Conservation (phyloP, 2,888 invertebrate species). For the Eubasilissa splendida region DNA sequence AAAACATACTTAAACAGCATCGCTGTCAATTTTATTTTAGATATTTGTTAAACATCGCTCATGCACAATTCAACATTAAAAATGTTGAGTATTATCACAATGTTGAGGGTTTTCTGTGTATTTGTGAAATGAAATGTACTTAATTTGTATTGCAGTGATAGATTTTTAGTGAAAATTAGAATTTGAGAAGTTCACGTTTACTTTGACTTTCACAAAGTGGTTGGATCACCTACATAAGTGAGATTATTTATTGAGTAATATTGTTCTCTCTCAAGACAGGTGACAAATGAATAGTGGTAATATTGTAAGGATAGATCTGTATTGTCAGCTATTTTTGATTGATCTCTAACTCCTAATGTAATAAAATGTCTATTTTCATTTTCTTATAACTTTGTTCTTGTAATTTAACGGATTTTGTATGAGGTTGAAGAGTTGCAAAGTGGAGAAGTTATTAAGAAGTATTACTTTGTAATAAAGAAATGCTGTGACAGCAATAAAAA, state of each 20-base stretch:
- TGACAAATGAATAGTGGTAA: conserved; percentile 20
- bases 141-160: conserved; percentile 26
- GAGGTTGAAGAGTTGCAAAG: conserved; percentile 44
- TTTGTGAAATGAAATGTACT: conserved; percentile 25
- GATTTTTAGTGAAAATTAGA: conserved; percentile 12
- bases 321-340: conserved; percentile 33
- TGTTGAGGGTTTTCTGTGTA: not conserved
- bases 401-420: conserved; percentile 42
- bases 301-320: conserved; percentile 7
- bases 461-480: conserved; percentile 70
- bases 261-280: conserved; percentile 6
- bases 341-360: conserved; percentile 23
- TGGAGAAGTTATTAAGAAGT: conserved; percentile 58
- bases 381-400: conserved; percentile 44
- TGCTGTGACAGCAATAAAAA: conserved; percentile 73
- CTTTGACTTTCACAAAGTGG: conserved; percentile 2
- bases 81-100: conserved; percentile 2
- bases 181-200: conserved; percentile 13
- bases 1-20: conserved; percentile 22
- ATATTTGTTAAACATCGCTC: not conserved
- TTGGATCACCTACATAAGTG: not conserved
- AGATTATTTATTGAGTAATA: conserved; percentile 1
- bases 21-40: not conserved
- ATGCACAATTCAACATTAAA: conserved; percentile 7
- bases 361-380: conserved; percentile 34